These are phyloP conservation scores for Leptonema lineaticorne DNA, from an alignment of 1,140 invertebrate genomes.

Conservation along the genomic window DNA sequence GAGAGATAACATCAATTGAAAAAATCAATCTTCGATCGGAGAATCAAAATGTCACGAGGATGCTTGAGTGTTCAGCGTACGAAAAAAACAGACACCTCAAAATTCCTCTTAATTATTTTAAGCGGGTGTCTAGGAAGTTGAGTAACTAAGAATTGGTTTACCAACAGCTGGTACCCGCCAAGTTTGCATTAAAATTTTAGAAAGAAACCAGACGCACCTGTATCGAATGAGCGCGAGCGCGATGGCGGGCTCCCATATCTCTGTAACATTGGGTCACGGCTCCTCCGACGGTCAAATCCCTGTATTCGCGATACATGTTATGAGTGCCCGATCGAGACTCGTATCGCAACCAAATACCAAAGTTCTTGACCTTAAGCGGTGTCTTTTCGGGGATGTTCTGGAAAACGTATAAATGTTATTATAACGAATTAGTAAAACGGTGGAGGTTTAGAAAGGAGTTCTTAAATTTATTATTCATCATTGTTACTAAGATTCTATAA, in stretches of 20 bases:
- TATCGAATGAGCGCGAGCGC: constrained; percentile 95
- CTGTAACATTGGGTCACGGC: constrained; percentile 98
- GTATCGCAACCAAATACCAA: constrained; percentile 97
- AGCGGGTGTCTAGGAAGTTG: constrained; percentile 37
- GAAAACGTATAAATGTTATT: too few species aligned
- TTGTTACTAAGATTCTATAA: too few species aligned
- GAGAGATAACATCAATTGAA: not conserved
- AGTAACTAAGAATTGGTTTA: constrained; percentile 7
- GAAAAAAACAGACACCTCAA: not conserved
- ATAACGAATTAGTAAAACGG: too few species aligned
- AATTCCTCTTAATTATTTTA: constrained; percentile 16
- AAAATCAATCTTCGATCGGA: not conserved
- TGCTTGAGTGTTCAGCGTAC: not conserved
- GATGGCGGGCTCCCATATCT: constrained; percentile 98
- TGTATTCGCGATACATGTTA: constrained; percentile 99
- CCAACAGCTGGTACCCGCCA: constrained; percentile 36
- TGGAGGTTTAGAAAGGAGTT: too few species aligned
- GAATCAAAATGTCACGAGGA: not conserved
- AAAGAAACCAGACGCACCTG: constrained; percentile 69
- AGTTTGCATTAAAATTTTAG: not conserved
- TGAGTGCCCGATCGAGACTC: constrained; percentile 98
- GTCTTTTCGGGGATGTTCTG: constrained; percentile 81
- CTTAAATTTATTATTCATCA: too few species aligned
- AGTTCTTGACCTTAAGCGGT: constrained; percentile 96
- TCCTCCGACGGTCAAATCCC: constrained; percentile 90